Conservation (phyloP, 1,140 invertebrate genomes). For the Amphibalanus amphitrite region DNA sequence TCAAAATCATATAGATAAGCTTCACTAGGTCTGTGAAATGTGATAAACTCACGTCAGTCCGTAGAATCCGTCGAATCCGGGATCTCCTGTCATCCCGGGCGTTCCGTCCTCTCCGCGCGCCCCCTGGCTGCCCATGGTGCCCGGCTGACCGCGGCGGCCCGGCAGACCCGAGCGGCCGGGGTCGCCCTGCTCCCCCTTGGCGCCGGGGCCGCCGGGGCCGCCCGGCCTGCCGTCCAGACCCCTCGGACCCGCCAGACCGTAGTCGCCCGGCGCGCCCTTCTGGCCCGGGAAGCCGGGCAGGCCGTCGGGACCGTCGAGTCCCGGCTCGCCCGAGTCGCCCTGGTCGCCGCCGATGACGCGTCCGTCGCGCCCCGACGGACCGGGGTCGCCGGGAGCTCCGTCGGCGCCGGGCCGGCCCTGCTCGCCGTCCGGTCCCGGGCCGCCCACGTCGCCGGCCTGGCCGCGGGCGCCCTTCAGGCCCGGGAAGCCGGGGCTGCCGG, state of each 20-base stretch:
- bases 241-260: conserved; percentile 21
- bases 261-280: conserved; percentile 39
- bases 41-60: background rate
- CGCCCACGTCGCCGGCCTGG: conserved; percentile 29
- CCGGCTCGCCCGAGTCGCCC: conserved; percentile 56
- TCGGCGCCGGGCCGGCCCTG: conserved; percentile 19
- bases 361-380: conserved; percentile 39
- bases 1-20: no score
- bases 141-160: conserved; percentile 9
- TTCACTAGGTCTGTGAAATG: no score
- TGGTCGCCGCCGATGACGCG: conserved; percentile 39
- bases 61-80: background rate
- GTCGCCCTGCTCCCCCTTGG: conserved; percentile 1
- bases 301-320: conserved; percentile 47
- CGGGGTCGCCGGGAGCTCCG: conserved; percentile 32
- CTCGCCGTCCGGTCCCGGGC: conserved; percentile 16
- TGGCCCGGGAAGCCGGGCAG: conserved; percentile 43
- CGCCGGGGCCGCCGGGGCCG: background rate
- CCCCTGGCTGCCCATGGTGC: conserved; percentile 6
- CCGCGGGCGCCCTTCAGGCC: conserved; percentile 23
- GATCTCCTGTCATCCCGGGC: background rate
- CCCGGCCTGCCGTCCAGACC: conserved; percentile 26
- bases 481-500: conserved; percentile 31
- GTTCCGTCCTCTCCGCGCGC: background rate
- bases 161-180: conserved; percentile 5